Conservation (phyloP, 2,888 invertebrate genomes). For the Ophion costatus region DNA sequence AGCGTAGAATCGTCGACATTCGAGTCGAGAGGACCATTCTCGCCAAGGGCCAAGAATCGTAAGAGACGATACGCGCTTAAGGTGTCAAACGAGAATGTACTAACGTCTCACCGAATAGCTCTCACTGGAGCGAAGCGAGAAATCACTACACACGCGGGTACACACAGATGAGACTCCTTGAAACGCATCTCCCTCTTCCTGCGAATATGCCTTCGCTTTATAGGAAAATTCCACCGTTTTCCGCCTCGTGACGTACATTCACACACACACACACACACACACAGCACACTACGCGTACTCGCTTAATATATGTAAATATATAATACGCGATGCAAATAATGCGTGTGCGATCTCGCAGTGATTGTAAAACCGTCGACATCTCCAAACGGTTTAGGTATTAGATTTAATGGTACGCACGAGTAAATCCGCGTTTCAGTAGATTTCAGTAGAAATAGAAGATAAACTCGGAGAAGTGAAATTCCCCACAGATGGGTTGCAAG, state of each 20-base stretch:
- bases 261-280: no score
- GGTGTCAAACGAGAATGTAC: conserved; percentile 53
- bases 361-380: conserved; percentile 12
- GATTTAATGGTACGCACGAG: not conserved
- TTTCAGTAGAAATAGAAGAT: not conserved
- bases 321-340: conserved; percentile 10
- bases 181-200: conserved; percentile 21
- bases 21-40: conserved; percentile 31
- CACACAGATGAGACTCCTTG: not conserved
- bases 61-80: conserved; percentile 44
- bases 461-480: not conserved
- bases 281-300: no score
- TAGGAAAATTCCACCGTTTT: conserved; percentile 46
- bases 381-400: conserved; percentile 11
- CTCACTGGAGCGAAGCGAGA: conserved; percentile 29
- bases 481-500: no score
- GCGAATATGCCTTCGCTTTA: conserved; percentile 18
- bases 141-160: not conserved
- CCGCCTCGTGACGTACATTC: conserved; percentile 15
- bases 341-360: not conserved
- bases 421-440: not conserved
- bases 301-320: no score
- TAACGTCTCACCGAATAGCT: conserved; percentile 33
- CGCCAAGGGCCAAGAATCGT: conserved; percentile 32
- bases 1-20: conserved; percentile 32